These are phyloP conservation scores for Colinus virginianus DNA, from an alignment of 2,113 vertebrate genomes.

Conservation along the genomic window DNA sequence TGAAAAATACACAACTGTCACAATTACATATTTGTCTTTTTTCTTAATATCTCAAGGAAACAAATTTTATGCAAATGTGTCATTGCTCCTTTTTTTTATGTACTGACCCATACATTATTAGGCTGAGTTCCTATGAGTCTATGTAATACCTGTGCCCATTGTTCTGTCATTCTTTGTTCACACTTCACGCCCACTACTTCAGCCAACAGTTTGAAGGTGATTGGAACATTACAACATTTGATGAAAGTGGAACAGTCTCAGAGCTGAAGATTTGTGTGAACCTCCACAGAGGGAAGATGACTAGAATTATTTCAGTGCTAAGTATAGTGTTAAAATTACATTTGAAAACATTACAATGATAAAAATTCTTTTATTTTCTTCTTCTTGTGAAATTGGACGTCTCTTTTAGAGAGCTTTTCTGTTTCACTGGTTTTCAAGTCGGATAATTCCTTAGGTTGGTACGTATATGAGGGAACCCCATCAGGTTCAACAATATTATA, in stretches of 20 bases:
- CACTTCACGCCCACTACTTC: fast-evolving
- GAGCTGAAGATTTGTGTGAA: not conserved
- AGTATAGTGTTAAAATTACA: not conserved
- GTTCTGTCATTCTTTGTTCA: not conserved
- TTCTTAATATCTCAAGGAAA: not conserved
- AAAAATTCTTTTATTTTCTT: not conserved
- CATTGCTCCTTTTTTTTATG: not conserved
- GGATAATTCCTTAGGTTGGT: not conserved
- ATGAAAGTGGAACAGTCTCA: not conserved
- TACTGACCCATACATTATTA: not conserved
- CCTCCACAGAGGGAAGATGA: fast-evolving
- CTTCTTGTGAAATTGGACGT: not conserved
- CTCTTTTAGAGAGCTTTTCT: not conserved
- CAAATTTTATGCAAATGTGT: not conserved
- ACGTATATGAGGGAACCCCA: not conserved
- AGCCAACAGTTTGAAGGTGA: not conserved
- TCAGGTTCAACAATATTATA: not conserved
- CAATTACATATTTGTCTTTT: not conserved
- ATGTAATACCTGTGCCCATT: not conserved
- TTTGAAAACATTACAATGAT: not conserved
- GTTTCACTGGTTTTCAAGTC: not conserved
- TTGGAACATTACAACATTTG: not conserved
- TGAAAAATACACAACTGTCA: not conserved
- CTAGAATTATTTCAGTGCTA: not conserved
- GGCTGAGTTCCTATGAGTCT: too few relatives aligned